A percentile compares a stretch with the other conserved stretches of the same genome.
Evolutionary conservation across 2,888 invertebrate species (phyloP).

Genomic region (Latrodectus hesperus): DNA sequence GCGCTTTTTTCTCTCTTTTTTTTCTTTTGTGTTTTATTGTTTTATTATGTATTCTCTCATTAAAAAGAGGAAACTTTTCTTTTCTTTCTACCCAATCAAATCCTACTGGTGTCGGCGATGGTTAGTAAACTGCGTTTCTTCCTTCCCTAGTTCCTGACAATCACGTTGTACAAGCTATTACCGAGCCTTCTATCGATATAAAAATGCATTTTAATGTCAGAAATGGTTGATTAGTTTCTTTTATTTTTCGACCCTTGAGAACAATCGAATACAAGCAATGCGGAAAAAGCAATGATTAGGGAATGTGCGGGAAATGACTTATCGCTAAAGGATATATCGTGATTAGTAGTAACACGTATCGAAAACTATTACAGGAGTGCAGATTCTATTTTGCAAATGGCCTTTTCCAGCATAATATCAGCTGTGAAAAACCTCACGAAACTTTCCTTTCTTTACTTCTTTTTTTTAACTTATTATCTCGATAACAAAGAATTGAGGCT

Average conservation of each 20-base stretch:
- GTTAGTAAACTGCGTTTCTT: neutral
- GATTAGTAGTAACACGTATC: too few relatives aligned
- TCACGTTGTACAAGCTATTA: neutral
- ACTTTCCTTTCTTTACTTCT: slow-evolving; percentile 33
- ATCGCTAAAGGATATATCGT: too few relatives aligned
- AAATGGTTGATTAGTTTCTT: slow-evolving; percentile 34
- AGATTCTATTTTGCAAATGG: too few relatives aligned
- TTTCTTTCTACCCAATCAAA: neutral
- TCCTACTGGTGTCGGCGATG: neutral
- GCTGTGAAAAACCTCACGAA: slow-evolving; percentile 53
- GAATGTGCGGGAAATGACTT: neutral
- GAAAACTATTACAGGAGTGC: too few relatives aligned
- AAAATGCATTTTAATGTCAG: neutral
- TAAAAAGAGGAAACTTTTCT: slow-evolving; percentile 23
- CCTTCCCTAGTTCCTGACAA: neutral
- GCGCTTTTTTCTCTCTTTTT: neutral
- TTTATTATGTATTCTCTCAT: slow-evolving; percentile 35
- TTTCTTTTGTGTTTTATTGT: slow-evolving; percentile 34
- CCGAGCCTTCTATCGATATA: neutral
- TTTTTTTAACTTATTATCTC: slow-evolving; percentile 40
- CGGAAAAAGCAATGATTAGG: neutral
- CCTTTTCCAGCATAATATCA: neutral
- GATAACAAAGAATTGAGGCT: slow-evolving; percentile 35
- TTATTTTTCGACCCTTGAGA: neutral
- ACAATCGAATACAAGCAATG: too few relatives aligned